phyloP scores from a whole-genome alignment of 2,888 invertebrate species.

The Orgyia antiqua region DNA sequence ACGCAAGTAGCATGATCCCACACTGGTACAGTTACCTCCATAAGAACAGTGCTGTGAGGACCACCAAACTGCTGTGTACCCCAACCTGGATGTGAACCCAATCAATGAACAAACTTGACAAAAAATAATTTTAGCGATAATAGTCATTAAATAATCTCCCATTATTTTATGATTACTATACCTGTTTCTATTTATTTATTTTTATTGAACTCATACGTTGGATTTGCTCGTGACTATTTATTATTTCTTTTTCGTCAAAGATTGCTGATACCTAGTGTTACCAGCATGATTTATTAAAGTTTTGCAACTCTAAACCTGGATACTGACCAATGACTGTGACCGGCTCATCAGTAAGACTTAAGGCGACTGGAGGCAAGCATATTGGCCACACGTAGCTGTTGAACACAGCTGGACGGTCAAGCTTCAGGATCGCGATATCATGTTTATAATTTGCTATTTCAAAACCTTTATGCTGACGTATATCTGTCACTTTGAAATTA shows the following conservation, averaged over 20 bases:
- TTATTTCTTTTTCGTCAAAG: too few relatives aligned
- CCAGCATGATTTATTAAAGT: too few relatives aligned
- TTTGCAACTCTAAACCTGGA: too few relatives aligned
- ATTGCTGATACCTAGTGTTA: too few relatives aligned
- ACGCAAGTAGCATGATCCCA: constrained; percentile 84
- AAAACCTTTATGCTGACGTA: constrained; percentile 83
- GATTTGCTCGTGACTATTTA: too few relatives aligned
- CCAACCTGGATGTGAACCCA: constrained; percentile 85
- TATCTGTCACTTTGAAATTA: constrained; percentile 83
- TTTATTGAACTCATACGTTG: too few relatives aligned
- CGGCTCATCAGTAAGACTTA: constrained; percentile 78
- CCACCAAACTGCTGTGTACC: constrained; percentile 86
- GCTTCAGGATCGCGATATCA: constrained; percentile 86
- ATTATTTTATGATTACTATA: too few relatives aligned
- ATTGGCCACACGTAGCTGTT: constrained; percentile 91
- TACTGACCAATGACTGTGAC: constrained; percentile 82
- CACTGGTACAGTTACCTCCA: constrained; percentile 88
- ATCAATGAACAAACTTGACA: too few relatives aligned
- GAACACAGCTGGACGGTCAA: constrained; percentile 82
- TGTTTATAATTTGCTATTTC: constrained; percentile 83
- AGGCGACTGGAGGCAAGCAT: constrained; percentile 84
- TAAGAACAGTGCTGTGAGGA: constrained; percentile 81
- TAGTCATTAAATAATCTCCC: too few relatives aligned
- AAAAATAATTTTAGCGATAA: too few relatives aligned
- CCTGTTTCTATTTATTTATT: too few relatives aligned